These are phyloP conservation scores for Metopolophium dirhodum DNA, from an alignment of 1,140 invertebrate species.

Conservation along the genomic window DNA sequence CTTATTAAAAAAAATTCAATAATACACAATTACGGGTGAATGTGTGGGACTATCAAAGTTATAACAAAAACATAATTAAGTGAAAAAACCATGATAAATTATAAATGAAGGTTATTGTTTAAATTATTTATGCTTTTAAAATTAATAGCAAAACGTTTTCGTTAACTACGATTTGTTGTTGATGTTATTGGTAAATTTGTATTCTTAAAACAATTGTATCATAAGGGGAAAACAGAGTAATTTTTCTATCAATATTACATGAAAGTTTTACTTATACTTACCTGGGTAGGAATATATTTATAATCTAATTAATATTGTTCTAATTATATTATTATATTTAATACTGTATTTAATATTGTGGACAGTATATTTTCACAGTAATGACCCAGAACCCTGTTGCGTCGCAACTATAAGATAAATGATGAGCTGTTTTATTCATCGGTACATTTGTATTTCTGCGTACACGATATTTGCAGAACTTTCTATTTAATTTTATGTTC, in stretches of 20 bases:
- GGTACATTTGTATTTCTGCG: neutral
- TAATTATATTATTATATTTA: neutral
- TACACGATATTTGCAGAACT: neutral
- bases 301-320: neutral
- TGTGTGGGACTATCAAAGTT: neutral
- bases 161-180: too few relatives aligned
- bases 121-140: neutral
- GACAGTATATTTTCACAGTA: neutral
- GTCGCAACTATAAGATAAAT: neutral
- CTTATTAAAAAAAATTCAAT: neutral
- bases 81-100: neutral
- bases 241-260: neutral
- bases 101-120: neutral
- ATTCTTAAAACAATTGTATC: neutral
- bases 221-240: neutral
- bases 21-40: neutral
- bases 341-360: neutral
- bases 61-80: neutral
- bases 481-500: constrained; percentile 11
- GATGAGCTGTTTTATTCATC: constrained; percentile 10
- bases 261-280: neutral
- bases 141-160: neutral
- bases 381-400: neutral
- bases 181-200: neutral
- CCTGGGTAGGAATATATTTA: neutral